These are phyloP conservation scores for Darevskia mixta DNA, from an alignment of 2,797 vertebrate species.

Conservation along the genomic window DNA sequence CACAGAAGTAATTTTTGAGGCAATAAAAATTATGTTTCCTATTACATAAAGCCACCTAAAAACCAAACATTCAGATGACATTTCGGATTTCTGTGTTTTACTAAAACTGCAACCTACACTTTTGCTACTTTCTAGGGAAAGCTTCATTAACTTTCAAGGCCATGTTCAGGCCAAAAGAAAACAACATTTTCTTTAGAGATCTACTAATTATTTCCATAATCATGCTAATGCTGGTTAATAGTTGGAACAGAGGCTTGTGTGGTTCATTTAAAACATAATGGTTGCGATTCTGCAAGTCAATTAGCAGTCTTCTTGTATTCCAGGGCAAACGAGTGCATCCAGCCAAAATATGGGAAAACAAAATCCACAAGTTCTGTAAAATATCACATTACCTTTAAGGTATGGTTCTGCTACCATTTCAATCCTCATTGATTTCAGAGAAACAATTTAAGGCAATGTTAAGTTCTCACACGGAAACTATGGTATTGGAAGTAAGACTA, in stretches of 20 bases:
- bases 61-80: neutral
- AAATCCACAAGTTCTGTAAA: neutral
- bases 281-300: neutral
- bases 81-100: neutral
- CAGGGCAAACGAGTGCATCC: neutral
- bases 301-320: neutral
- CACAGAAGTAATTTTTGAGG: conserved; percentile 30
- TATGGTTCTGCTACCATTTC: neutral
- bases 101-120: neutral
- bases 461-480: neutral
- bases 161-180: conserved; percentile 26
- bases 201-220: conserved; percentile 22
- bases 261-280: neutral
- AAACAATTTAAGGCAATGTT: neutral
- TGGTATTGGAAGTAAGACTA: neutral
- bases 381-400: neutral
- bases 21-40: conserved; percentile 39
- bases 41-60: neutral
- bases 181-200: neutral
- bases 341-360: neutral
- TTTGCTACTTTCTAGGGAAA: conserved; percentile 28
- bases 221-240: conserved; percentile 40
- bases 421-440: neutral
- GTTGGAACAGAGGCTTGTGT: conserved; percentile 23
- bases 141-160: conserved; percentile 8